A percentile compares a stretch with the other conserved stretches of the same genome.
Evolutionary conservation across 2,888 invertebrate species (phyloP).

Genomic region (Sceliomorpha sp.): DNA sequence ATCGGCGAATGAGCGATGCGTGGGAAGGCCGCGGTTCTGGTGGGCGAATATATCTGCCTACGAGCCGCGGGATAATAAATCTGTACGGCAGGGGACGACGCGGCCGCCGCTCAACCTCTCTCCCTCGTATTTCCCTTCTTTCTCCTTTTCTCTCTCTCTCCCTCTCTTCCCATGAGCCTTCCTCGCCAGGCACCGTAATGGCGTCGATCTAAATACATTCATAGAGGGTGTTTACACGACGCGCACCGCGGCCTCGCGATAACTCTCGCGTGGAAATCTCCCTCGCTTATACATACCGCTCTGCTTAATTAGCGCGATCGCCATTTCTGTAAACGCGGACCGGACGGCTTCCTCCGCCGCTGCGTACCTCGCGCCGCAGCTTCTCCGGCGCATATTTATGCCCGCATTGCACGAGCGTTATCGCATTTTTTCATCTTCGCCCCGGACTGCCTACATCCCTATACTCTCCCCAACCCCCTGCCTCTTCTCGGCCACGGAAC

Average conservation of each 20-base stretch:
- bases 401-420: constrained; percentile 21
- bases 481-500: no score
- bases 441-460: no score
- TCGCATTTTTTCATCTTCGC: constrained; percentile 4
- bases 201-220: constrained; percentile 72
- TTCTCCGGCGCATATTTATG: constrained; percentile 21
- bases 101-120: neutral
- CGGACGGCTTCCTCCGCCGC: neutral
- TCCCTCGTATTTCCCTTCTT: no score
- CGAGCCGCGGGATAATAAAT: constrained; percentile 59
- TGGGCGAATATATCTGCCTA: constrained; percentile 69
- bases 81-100: constrained; percentile 54
- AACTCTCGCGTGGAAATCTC: constrained; percentile 68
- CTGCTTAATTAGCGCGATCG: constrained; percentile 66
- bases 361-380: constrained; percentile 6
- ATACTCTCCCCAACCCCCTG: no score
- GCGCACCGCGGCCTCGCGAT: constrained; percentile 65
- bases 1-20: constrained; percentile 75
- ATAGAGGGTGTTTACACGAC: constrained; percentile 69
- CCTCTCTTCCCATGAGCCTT: constrained; percentile 57
- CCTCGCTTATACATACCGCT: constrained; percentile 55
- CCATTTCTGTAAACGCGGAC: constrained; percentile 21
- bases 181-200: no score
- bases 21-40: constrained; percentile 72
- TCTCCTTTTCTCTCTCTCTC: constrained; percentile 54